Evolutionary conservation across 2,113 vertebrate species (phyloP), one percentile per base, ranked within the genome.

Genomic region (Rhinoptilus africanus): DNA sequence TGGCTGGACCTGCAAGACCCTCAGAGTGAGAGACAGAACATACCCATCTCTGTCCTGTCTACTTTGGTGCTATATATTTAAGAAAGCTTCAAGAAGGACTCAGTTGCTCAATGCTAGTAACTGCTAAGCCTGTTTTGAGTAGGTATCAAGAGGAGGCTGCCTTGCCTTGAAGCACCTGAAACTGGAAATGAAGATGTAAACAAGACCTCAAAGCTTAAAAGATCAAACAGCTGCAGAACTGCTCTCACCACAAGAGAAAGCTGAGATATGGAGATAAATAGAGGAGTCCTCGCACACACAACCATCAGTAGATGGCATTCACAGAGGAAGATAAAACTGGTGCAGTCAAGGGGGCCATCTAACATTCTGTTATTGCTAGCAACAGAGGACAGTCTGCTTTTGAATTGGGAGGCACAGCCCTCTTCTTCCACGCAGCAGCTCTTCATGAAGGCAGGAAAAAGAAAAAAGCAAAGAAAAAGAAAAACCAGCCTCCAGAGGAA

Each of bases 181-280:
- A 85, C 56, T 88, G 43, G 62, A 92, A 94, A 77, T 11, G 10
- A 37, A 87, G n/a, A 47, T 56, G 53, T 51, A 92, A 93, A 90
- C 47, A 89, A 93, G 73, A 20, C 74, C 88, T 75, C 77, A 92
- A 88, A 96, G 66, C 69, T 88, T 43, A 51, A 21, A 85, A 92
- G 67, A 95, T 94, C 82, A 88, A 93, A 92, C 20, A 79, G 74
- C 62, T 90, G 73, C 78, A 75, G 60, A 94, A 75, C 66, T 27
- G 1, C 69, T 68, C 34, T 85, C 66, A 67, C 77, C 81, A 73
- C 74, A 93, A 64, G 45, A 69, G 28, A 93, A 77, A 77, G 37
- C 11, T 0, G 0, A 94, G 76, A 89, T 66, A 5, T 11, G 19
- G 35, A 86, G 67, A 91, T 80, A 96, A 91, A 75, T 1, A 2